Evolutionary conservation across 2,888 invertebrate genomes (phyloP).

Genomic region (Yponomeuta sedellus): DNA sequence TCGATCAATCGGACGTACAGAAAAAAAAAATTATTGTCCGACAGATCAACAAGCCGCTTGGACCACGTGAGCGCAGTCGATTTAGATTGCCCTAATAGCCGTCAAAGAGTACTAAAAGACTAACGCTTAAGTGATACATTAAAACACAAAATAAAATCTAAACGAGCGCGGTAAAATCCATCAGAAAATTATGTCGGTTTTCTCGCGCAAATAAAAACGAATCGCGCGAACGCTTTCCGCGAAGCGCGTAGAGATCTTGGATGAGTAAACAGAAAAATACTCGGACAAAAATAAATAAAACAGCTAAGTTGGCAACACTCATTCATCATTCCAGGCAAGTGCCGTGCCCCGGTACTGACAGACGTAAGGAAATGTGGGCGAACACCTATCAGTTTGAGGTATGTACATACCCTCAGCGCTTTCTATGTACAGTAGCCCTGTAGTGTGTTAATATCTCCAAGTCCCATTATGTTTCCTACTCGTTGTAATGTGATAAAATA

Average conservation of each 20-base stretch:
- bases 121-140: too few species aligned
- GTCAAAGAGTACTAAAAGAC: too few species aligned
- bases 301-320: constrained; percentile 35
- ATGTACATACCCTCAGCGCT: too few species aligned
- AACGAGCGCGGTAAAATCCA: background rate
- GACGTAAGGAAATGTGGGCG: background rate
- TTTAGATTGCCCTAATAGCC: too few species aligned
- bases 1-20: too few species aligned
- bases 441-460: too few species aligned
- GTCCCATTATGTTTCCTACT: too few species aligned
- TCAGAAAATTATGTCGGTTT: background rate
- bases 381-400: background rate
- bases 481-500: too few species aligned
- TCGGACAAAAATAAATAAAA: background rate
- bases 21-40: too few species aligned
- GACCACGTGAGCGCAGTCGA: too few species aligned
- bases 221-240: background rate
- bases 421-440: too few species aligned
- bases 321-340: constrained; percentile 37
- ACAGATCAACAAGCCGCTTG: too few species aligned
- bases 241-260: background rate
- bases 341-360: background rate
- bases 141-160: background rate
- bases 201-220: constrained; percentile 4
- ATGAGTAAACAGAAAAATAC: background rate